Evolutionary conservation across 2,797 vertebrate species (phyloP), one percentile per base, ranked within the genome.

Genomic region (Arnoldichthys spilopterus): DNA sequence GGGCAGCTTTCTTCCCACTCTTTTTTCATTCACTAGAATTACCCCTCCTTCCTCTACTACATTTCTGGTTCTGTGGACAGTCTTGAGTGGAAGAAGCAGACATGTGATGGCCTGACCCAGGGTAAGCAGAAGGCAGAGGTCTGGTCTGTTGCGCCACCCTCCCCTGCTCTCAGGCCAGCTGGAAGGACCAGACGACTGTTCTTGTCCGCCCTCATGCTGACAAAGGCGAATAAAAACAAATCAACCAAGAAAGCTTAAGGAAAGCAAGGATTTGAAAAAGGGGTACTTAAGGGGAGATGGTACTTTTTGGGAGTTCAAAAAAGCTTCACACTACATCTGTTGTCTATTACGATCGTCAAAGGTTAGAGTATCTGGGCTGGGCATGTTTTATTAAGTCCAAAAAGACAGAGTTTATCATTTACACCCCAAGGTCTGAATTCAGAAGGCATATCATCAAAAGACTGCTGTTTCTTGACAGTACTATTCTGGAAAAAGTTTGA

Each of bases 191-290:
- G 64, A 78, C 43, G 30, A 68, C 49, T n/a, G 69, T 59, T 78
- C 64, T 71, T 63, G 64, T 69, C 76, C 73, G 87, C 89, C 88
- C 84, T 90, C 89, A 37, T 87, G 85, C 89, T 78, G 51, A 85
- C 83, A 84, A 88, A 88, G 90, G 91, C 92, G 90, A 93, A 91
- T 90, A 88, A 91, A 90, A 90, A 86, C 90, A 90, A 90, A 82
- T 87, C 86, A 76, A 51, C 90, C 87, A 84, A 80, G 86, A 78
- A 91, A 86, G 61, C 88, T 83, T 84, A 87, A 90, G 88, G 90
- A 91, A 90, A 90, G 89, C 80, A 85, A 85, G 88, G 90, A 91
- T 90, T 91, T 89, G 89, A 88, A 83, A 89, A 68, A 72, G 58
- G 88, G 91, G 91, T 91, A 82, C 85, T 87, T 86, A 86, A 90